Base-by-base conservation (phyloP, 2,113 vertebrate genomes). In the Tichodroma muraria region DNA sequence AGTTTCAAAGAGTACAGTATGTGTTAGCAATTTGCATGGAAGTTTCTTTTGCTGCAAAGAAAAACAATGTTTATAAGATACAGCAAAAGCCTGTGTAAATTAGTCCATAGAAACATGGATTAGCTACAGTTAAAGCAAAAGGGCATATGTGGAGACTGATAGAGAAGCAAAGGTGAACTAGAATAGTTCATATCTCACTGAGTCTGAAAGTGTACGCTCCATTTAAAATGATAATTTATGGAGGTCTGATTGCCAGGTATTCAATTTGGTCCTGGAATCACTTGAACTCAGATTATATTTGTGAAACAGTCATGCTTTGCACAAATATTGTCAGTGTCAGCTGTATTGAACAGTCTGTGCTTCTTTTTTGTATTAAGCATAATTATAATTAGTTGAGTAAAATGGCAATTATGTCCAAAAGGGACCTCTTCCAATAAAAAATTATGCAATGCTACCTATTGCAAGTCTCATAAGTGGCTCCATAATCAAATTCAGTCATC, bases 321-420 rank as follows among this genome's bases (percentile, higher is more conserved):
- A 91, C 95, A 95, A 91, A 94, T 94, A 92, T 54, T 76, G 89
- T 94, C 73, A 35, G n/a, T 61, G 94, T 94, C 94, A 92, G 84
- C 86, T 93, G 21, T 94, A 90, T 66, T 89, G 75, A 87, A 59
- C 38, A 38, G 59, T 85, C 53, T 92, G 50, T 75, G 87, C n/a
- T 59, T 18, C 27, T 33, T 85, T 30, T 70, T 47, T 1, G 9
- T 83, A 65, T 90, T 84, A 78, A 76, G 30, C n/a, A 13, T 89
- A 89, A 94, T 91, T 92, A 61, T 64, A 94, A 94, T 95, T 91
- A 89, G 57, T 84, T 80, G 77, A 94, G 65, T 82, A 72, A 94
- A 97, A 81, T 82, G 24, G 23, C 38, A 93, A 73, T 94, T 91
- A 89, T 79, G 63, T 86, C 73, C 78, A 91, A 93, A 93, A 89